Percentiles rank a stretch among this genome's conserved stretches.
These are phyloP conservation scores for Otus scops DNA, from an alignment of 2,797 vertebrate genomes.

Conservation along the genomic window DNA sequence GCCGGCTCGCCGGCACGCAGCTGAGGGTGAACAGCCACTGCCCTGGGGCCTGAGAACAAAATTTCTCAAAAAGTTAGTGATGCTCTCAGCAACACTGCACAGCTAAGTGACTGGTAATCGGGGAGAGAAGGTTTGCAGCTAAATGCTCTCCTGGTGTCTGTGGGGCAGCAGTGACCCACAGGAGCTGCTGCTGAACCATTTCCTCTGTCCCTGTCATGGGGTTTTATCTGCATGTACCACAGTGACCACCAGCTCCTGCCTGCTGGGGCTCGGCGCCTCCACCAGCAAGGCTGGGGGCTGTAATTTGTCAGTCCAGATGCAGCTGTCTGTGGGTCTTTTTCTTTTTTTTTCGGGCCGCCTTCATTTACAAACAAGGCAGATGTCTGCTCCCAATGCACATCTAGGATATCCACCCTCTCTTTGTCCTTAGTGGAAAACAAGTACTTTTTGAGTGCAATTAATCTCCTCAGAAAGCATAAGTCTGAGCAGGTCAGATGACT, in stretches of 20 bases:
- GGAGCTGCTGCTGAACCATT: background rate
- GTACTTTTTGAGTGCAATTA: background rate
- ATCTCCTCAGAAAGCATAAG: background rate
- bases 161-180: background rate
- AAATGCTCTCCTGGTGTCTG: background rate
- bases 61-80: background rate
- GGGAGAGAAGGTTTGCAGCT: background rate
- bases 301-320: background rate
- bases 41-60: background rate
- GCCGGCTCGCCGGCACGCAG: background rate
- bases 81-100: background rate
- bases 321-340: background rate
- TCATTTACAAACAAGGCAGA: background rate
- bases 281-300: accelerated
- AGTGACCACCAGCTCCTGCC: background rate
- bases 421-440: background rate
- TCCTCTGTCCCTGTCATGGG: background rate
- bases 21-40: background rate
- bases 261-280: background rate
- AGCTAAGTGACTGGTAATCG: background rate
- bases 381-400: background rate
- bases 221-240: accelerated
- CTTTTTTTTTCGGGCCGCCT: background rate
- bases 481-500: background rate
- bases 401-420: background rate